phyloP scores from a whole-genome alignment of 2,797 vertebrate genomes.

The Stomatorhinus walkeri region DNA sequence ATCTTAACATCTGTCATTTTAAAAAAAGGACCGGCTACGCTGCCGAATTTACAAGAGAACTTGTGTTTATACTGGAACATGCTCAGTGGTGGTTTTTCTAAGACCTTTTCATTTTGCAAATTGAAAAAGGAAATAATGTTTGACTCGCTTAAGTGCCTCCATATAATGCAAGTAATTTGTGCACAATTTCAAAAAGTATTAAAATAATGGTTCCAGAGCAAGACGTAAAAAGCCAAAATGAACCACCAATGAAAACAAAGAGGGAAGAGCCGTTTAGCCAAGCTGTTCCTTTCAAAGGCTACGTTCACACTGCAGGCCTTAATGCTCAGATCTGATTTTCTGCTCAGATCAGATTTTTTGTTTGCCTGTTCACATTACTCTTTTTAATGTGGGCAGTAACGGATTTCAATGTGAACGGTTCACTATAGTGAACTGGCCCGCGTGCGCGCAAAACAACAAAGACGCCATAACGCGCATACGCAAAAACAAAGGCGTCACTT shows the following conservation, averaged over 20 bases:
- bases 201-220: neutral
- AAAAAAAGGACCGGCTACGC: neutral
- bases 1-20: neutral
- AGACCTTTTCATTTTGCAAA: neutral
- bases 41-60: neutral
- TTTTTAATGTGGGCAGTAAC: no score
- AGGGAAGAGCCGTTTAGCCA: neutral
- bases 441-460: no score
- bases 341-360: no score
- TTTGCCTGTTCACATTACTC: no score
- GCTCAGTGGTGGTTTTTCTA: neutral
- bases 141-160: neutral
- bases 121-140: neutral
- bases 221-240: neutral
- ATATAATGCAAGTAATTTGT: neutral
- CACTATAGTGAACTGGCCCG: no score
- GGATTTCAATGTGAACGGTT: no score
- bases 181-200: neutral
- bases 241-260: slow-evolving; percentile 16
- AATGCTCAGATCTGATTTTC: no score
- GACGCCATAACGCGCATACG: no score
- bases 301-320: no score
- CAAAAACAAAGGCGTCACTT: no score
- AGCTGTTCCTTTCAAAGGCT: slow-evolving; percentile 11
- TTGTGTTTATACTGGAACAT: neutral